These are phyloP conservation scores for Pseudomyrmex concolor DNA, from an alignment of 1,140 invertebrate genomes.

Conservation along the genomic window DNA sequence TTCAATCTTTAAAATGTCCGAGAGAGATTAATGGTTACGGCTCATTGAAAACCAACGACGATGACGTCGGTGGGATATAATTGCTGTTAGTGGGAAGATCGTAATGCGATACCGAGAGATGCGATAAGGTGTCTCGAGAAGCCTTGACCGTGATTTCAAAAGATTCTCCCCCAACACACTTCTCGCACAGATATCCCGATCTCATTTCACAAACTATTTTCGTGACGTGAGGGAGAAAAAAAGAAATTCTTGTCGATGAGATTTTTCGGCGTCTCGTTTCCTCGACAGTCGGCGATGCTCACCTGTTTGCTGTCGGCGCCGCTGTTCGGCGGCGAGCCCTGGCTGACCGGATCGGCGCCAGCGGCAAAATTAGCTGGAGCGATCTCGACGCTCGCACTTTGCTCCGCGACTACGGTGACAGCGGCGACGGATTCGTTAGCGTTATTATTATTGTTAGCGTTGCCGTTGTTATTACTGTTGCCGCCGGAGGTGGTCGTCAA, in stretches of 20 bases:
- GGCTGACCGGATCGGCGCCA: slow-evolving; percentile 50
- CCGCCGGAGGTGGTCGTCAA: slow-evolving; percentile 6
- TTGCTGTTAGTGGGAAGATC: not conserved
- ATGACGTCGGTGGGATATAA: not conserved
- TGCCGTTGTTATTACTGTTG: not conserved
- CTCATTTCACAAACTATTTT: too few species aligned
- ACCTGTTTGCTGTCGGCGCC: slow-evolving; percentile 71
- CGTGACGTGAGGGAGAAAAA: too few species aligned
- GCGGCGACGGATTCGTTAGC: not conserved
- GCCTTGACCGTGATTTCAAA: not conserved
- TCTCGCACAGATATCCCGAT: not conserved
- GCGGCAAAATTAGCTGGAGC: slow-evolving; percentile 53
- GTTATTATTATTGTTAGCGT: slow-evolving; percentile 1
- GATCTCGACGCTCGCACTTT: slow-evolving; percentile 59
- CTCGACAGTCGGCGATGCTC: slow-evolving; percentile 47
- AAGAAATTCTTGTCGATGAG: not conserved
- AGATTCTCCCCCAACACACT: not conserved
- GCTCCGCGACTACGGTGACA: slow-evolving; percentile 13
- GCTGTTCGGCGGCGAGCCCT: slow-evolving; percentile 47
- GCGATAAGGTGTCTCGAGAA: not conserved
- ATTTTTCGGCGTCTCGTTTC: not conserved
- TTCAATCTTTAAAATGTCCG: too few species aligned
- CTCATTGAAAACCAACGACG: not conserved
- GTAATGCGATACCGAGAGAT: not conserved
- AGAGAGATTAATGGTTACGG: too few species aligned